Evolutionary conservation across 2,797 vertebrate genomes (phyloP).

Genomic region (Epinephelus awoara): DNA sequence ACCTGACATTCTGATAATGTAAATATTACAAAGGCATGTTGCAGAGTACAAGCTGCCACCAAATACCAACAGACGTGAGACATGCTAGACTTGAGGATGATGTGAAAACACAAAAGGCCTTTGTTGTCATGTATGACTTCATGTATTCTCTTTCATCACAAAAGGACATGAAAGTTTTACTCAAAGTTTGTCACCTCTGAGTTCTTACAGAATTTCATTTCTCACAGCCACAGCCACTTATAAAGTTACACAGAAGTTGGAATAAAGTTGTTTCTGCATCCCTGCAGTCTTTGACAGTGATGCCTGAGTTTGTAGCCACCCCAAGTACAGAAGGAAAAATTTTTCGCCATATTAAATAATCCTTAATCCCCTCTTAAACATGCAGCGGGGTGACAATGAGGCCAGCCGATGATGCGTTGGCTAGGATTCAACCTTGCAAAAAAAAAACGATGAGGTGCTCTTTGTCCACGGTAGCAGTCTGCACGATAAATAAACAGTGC

Average conservation of each 20-base stretch:
- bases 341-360: constrained; percentile 60
- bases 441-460: constrained; percentile 47
- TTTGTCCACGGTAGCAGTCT: constrained; percentile 59
- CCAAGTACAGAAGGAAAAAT: constrained; percentile 48
- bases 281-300: constrained; percentile 54
- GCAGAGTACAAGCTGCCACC: constrained; percentile 4
- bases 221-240: constrained; percentile 43
- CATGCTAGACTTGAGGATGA: constrained; percentile 39
- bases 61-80: constrained; percentile 30
- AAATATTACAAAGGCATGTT: constrained; percentile 22
- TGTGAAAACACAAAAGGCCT: constrained; percentile 53
- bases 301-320: constrained; percentile 54
- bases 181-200: constrained; percentile 40
- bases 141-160: constrained; percentile 62
- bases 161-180: constrained; percentile 52
- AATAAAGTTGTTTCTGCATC: constrained; percentile 38
- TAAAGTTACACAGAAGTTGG: constrained; percentile 47
- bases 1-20: constrained; percentile 28
- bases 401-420: constrained; percentile 56
- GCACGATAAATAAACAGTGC: constrained; percentile 74
- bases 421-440: constrained; percentile 44
- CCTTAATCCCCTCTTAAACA: constrained; percentile 67
- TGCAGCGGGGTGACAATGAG: constrained; percentile 57
- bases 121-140: constrained; percentile 57
- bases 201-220: constrained; percentile 35